Base-by-base conservation (phyloP, 2,797 vertebrate species). In the Tragopan temminckii region DNA sequence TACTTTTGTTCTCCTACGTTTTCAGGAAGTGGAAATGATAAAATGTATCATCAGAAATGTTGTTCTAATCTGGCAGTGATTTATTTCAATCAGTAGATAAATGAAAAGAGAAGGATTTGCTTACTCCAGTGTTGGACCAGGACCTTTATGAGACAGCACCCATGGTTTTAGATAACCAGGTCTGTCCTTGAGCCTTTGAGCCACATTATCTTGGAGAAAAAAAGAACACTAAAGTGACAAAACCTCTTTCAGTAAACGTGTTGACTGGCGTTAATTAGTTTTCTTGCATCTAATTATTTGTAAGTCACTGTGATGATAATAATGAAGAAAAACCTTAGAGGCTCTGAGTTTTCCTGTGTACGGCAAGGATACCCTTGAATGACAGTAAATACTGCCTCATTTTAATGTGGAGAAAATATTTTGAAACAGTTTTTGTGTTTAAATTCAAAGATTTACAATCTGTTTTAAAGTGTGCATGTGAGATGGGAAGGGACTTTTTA, bases 11-110 rank as follows among this genome's bases (percentile, higher is more conserved):
- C 76, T 86, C 23, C 50, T 79, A 82, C 2, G 11, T 90, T 89
- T 89, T 90, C 84, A 72, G 42, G n/a, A 79, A 81, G 48, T 76
- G 55, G 31, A 88, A 94, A 71, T 79, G 67, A 89, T 48, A 83
- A 72, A 86, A 25, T 52, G 76, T 43, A 63, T 72, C 0, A 69
- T 63, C 29, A 77, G 43, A 90, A 88, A 43, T 63, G 55, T 63
- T 5, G 59, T 90, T 69, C 77, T 81, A 58, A 70, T 62, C 38
- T 69, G 20, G 13, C 43, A 18, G 4, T 68, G 18, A 64, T 89
- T 84, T 57, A 74, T 68, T 87, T 90, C 67, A 67, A 66, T 77
- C n/a, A 53, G 25, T 20, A 50, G 33, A 50, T 42, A 48, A 64
- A 48, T 1, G 4, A 77, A 74, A 53, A 80, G 33, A 70, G 59